Percentiles rank a stretch among this genome's conserved stretches.
Evolutionary conservation across 2,888 invertebrate species (phyloP).

Genomic region (Geophilus truncorum): DNA sequence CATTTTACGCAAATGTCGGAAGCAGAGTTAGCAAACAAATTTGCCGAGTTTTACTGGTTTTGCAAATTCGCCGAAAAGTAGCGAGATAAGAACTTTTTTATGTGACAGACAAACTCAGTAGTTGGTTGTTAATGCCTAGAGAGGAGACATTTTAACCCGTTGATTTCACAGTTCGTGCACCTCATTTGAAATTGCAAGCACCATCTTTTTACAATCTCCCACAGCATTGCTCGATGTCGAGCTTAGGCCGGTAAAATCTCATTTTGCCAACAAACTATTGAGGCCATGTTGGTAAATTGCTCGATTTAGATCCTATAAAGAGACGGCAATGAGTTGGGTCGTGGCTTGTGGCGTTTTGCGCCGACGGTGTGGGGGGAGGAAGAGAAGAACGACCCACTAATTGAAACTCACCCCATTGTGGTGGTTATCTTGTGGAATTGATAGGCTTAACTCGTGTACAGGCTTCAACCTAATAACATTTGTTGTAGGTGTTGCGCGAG

Average conservation of each 20-base stretch:
- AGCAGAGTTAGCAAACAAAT: too few species aligned
- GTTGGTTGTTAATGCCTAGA: too few species aligned
- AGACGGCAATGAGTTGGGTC: neutral
- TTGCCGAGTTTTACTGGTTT: too few species aligned
- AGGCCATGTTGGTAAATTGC: neutral
- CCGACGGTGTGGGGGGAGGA: neutral
- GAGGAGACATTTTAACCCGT: neutral
- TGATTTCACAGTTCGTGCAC: neutral
- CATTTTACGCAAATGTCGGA: too few species aligned
- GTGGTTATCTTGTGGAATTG: neutral
- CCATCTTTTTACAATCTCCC: neutral
- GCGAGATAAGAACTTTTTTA: too few species aligned
- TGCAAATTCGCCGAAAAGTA: too few species aligned
- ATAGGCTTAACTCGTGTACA: neutral
- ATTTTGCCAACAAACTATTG: neutral
- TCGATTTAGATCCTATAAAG: neutral
- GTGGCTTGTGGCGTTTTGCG: neutral
- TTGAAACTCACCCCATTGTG: neutral
- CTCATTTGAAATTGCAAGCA: neutral
- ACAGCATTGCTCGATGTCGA: neutral
- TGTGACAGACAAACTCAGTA: too few species aligned
- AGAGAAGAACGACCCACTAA: neutral
- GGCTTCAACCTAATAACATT: neutral
- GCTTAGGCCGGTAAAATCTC: neutral
- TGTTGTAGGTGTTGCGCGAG: neutral